These are phyloP conservation scores for Psettodes erumei DNA, from an alignment of 2,113 vertebrate species.

Conservation along the genomic window DNA sequence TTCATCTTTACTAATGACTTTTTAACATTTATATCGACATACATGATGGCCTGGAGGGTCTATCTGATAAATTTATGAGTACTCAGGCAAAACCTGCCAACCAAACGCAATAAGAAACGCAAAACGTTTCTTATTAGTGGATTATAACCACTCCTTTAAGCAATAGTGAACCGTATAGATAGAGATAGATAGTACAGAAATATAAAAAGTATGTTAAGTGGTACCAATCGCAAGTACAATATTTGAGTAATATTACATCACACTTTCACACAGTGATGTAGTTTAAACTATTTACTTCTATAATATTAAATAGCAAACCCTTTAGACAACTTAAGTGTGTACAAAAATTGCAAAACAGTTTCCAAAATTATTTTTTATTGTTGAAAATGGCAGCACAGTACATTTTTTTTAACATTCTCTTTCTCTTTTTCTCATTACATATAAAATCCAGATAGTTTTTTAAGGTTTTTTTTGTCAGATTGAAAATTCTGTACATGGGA, in stretches of 20 bases:
- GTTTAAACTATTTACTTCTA: not conserved
- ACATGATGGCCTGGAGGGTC: too few relatives aligned
- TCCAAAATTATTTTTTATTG: constrained; percentile 43
- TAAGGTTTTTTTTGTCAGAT: constrained; percentile 18
- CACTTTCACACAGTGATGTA: not conserved
- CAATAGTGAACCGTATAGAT: too few relatives aligned
- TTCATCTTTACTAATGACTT: too few relatives aligned
- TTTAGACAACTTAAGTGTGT: not conserved
- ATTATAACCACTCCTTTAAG: too few relatives aligned
- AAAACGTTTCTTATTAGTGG: too few relatives aligned
- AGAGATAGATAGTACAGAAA: too few relatives aligned
- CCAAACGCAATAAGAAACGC: too few relatives aligned
- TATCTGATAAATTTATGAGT: too few relatives aligned
- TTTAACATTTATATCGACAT: too few relatives aligned
- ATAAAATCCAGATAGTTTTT: constrained; percentile 29
- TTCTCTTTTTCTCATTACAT: constrained; percentile 9
- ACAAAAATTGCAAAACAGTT: not conserved
- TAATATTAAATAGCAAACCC: not conserved
- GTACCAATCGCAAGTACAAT: not conserved
- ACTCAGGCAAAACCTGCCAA: too few relatives aligned
- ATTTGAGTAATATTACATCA: not conserved
- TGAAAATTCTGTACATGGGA: constrained; percentile 14
- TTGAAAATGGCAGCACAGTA: constrained; percentile 31
- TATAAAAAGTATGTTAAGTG: too few relatives aligned
- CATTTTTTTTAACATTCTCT: constrained; percentile 23